Conservation (phyloP, 2,797 vertebrate species). For the Steatocranus sp. region DNA sequence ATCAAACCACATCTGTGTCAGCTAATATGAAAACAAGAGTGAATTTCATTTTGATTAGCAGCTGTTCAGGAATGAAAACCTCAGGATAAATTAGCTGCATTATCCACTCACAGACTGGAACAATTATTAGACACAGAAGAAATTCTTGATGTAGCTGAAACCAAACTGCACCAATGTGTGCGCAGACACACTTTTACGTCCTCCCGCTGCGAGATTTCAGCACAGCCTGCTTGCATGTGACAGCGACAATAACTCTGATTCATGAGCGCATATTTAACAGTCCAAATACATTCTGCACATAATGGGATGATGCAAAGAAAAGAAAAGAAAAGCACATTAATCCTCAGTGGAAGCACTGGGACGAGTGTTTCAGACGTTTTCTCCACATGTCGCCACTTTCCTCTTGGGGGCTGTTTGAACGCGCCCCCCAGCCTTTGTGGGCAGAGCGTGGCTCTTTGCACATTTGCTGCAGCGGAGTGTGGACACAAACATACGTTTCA, state of each 20-base stretch:
- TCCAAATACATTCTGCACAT: background rate
- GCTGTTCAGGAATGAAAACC: background rate
- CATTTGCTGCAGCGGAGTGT: background rate
- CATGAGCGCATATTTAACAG: constrained; percentile 3
- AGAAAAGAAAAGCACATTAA: background rate
- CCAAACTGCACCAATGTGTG: background rate
- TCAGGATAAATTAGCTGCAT: background rate
- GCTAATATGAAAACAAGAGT: background rate
- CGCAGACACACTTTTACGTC: background rate
- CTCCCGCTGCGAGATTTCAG: background rate
- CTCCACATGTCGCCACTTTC: background rate
- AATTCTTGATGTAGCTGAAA: constrained; percentile 11
- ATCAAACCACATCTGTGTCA: background rate
- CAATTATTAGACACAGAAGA: background rate
- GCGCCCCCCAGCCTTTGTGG: background rate
- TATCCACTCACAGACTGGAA: background rate
- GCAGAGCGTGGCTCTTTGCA: background rate
- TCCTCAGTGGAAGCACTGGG: background rate
- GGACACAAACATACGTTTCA: background rate
- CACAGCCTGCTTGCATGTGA: background rate
- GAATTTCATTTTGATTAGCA: background rate
- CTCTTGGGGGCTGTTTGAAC: background rate
- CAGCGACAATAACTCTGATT: constrained; percentile 24
- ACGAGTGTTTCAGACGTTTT: constrained; percentile 8
- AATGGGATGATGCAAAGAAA: background rate